These are phyloP conservation scores for Neolamprologus toae DNA, from an alignment of 2,113 vertebrate species.

Conservation along the genomic window DNA sequence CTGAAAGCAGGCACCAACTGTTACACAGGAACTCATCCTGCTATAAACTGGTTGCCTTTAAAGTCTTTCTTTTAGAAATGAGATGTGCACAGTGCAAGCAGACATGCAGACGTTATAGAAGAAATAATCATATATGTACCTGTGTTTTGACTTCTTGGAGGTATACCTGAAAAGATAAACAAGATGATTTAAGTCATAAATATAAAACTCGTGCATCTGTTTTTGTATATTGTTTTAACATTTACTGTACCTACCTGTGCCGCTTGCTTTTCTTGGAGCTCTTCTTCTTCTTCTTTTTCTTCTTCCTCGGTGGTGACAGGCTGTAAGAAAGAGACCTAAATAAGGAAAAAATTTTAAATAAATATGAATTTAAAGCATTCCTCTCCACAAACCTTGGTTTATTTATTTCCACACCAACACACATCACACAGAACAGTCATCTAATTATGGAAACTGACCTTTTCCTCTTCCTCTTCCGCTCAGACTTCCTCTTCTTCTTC, in stretches of 20 bases:
- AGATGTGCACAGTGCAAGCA: background rate
- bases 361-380: background rate
- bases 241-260: constrained; percentile 73
- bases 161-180: constrained; percentile 71
- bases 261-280: constrained; percentile 89
- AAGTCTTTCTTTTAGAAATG: background rate
- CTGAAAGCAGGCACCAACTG: background rate
- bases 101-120: background rate
- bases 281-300: constrained; percentile 97
- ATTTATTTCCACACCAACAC: background rate
- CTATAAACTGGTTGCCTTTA: background rate
- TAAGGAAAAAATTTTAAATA: rapidly evolving
- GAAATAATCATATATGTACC: constrained; percentile 65
- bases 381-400: background rate
- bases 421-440: background rate
- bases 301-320: constrained; percentile 85
- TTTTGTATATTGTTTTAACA: background rate
- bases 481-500: constrained; percentile 90
- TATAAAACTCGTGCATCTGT: background rate
- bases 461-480: constrained; percentile 83
- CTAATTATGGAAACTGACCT: constrained; percentile 69
- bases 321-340: constrained; percentile 86
- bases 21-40: background rate
- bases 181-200: background rate
- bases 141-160: constrained; percentile 91